Conservation (phyloP, 2,113 vertebrate genomes). For the Platycercus adscitus region DNA sequence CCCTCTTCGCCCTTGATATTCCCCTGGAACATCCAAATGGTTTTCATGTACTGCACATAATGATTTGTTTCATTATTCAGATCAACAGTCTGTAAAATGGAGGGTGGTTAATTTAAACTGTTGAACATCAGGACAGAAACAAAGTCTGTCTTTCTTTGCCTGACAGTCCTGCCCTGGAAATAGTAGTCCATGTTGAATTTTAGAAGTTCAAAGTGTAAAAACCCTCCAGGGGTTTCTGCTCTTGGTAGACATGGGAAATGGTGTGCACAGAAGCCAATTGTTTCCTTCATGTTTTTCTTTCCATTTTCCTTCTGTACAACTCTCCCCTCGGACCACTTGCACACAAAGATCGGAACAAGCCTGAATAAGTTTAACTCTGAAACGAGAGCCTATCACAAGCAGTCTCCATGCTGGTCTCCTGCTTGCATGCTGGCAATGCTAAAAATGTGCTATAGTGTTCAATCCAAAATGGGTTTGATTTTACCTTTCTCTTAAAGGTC, state of each 20-base stretch:
- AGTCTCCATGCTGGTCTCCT: neutral
- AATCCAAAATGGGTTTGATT: neutral
- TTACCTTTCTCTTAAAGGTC: neutral
- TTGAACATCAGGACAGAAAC: neutral
- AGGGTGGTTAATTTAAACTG: neutral
- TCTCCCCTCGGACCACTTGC: neutral
- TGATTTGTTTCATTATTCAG: neutral
- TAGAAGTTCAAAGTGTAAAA: neutral
- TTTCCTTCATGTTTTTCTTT: neutral
- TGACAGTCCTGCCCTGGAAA: neutral
- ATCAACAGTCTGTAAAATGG: neutral
- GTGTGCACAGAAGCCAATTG: neutral
- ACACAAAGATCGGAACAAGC: neutral
- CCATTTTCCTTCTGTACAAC: neutral
- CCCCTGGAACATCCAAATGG: neutral
- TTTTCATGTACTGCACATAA: neutral
- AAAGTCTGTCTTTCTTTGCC: neutral
- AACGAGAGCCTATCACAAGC: rapidly evolving
- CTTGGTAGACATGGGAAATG: neutral
- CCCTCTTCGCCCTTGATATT: neutral
- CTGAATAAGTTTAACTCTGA: neutral
- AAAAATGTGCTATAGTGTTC: neutral
- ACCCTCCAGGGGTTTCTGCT: neutral
- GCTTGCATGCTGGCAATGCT: neutral
- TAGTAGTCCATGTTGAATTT: neutral